A percentile compares a stretch with the other conserved stretches of the same genome.
Conservation (phyloP, 1,140 invertebrate genomes). For the Drosophila cardini region DNA sequence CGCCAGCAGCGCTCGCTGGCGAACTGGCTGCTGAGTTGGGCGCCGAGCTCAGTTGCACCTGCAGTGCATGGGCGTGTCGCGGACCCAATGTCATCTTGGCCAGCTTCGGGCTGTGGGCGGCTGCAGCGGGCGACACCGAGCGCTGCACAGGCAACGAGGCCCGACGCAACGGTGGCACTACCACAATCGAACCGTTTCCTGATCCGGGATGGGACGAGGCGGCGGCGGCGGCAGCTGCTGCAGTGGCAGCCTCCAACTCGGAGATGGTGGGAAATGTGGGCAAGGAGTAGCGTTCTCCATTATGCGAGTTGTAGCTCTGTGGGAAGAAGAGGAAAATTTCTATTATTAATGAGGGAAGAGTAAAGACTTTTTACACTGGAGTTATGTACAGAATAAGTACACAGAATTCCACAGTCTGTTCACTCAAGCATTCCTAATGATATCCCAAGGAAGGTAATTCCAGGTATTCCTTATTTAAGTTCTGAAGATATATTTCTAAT, state of each 20-base stretch:
- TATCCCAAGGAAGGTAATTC: too few relatives aligned
- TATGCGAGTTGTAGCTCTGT: conserved; percentile 65
- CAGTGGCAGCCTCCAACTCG: conserved; percentile 87
- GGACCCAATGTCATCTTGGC: conserved; percentile 86
- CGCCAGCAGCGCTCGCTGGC: conserved; percentile 84
- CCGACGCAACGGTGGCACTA: conserved; percentile 87
- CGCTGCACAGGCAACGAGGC: conserved; percentile 90
- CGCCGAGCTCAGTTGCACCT: conserved; percentile 85
- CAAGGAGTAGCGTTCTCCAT: conserved; percentile 87
- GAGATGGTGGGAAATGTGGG: conserved; percentile 87
- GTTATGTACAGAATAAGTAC: not conserved
- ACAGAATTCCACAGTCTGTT: too few relatives aligned
- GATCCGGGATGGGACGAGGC: conserved; percentile 55
- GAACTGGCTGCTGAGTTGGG: conserved; percentile 89
- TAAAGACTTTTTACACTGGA: too few relatives aligned
- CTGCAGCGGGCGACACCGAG: conserved; percentile 89
- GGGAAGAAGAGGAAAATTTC: not conserved
- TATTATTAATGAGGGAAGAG: too few relatives aligned
- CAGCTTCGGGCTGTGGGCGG: conserved; percentile 88
- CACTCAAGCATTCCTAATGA: too few relatives aligned
- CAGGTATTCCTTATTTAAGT: too few relatives aligned
- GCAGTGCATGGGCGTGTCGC: conserved; percentile 54
- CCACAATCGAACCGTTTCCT: conserved; percentile 48
- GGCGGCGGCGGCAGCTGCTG: conserved; percentile 41
- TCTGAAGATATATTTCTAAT: too few relatives aligned